These are phyloP conservation scores for Tanytarsus gracilentus DNA, from an alignment of 2,888 invertebrate genomes.

Conservation along the genomic window DNA sequence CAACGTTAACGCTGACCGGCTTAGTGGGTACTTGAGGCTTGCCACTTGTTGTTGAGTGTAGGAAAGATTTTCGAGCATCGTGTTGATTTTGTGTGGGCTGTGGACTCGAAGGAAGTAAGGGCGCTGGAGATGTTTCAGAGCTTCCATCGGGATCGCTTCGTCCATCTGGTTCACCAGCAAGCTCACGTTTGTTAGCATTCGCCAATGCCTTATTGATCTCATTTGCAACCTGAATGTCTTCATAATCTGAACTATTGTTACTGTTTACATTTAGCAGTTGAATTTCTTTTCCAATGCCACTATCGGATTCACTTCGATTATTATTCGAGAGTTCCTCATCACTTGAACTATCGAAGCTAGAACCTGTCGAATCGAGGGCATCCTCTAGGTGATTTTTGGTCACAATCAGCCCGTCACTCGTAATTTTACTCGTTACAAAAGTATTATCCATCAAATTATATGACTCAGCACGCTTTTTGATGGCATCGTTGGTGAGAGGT, in stretches of 20 bases:
- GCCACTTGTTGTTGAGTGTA: constrained; percentile 48
- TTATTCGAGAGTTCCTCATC: constrained; percentile 42
- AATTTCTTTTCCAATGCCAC: constrained; percentile 37
- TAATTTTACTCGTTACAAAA: constrained; percentile 40
- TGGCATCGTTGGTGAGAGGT: constrained; percentile 9
- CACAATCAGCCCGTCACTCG: constrained; percentile 42
- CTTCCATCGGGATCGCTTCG: constrained; percentile 70
- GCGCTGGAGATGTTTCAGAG: constrained; percentile 54
- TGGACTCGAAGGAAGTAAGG: constrained; percentile 60
- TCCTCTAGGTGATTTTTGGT: constrained; percentile 42
- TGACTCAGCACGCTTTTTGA: constrained; percentile 34
- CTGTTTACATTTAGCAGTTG: constrained; percentile 32
- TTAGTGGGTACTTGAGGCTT: constrained; percentile 65
- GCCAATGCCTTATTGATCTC: constrained; percentile 37
- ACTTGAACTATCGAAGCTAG: constrained; percentile 42
- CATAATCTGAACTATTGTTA: constrained; percentile 42
- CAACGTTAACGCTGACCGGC: constrained; percentile 50
- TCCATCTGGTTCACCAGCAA: constrained; percentile 81
- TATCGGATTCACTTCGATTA: constrained; percentile 44
- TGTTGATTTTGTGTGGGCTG: constrained; percentile 51
- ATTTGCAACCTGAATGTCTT: constrained; percentile 41
- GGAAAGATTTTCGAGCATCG: constrained; percentile 57
- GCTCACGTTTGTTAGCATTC: constrained; percentile 61
- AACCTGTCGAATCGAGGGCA: constrained; percentile 42
- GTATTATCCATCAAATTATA: constrained; percentile 36